phyloP scores from a whole-genome alignment of 2,113 vertebrate genomes.

The Lepisosteus osseus region DNA sequence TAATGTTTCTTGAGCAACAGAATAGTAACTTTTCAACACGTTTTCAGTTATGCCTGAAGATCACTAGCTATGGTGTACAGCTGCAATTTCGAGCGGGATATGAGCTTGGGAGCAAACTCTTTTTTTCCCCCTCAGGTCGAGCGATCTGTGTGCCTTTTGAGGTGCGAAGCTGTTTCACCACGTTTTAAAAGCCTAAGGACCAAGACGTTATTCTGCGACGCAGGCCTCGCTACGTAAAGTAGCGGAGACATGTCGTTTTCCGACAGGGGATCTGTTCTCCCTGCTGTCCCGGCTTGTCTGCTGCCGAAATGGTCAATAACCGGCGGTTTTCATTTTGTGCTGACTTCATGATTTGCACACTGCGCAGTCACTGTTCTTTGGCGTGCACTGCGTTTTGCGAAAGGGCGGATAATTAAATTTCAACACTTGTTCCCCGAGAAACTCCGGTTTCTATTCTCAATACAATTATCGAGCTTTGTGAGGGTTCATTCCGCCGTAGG shows the following conservation, averaged over 20 bases:
- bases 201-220: too few species aligned
- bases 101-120: too few species aligned
- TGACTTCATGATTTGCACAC: slow-evolving; percentile 57
- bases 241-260: slow-evolving; percentile 41
- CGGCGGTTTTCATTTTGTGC: slow-evolving; percentile 47
- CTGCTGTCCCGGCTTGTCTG: slow-evolving; percentile 34
- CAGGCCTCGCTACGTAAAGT: neutral
- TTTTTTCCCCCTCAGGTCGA: too few species aligned
- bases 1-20: too few species aligned
- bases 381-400: slow-evolving; percentile 56
- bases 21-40: too few species aligned
- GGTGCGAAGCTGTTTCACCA: too few species aligned
- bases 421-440: slow-evolving; percentile 61
- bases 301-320: slow-evolving; percentile 41
- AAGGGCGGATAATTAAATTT: slow-evolving; percentile 69
- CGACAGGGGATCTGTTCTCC: slow-evolving; percentile 31
- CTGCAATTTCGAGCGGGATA: too few species aligned
- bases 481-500: slow-evolving; percentile 57
- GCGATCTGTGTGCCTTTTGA: too few species aligned
- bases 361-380: slow-evolving; percentile 35
- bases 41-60: too few species aligned
- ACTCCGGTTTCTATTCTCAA: slow-evolving; percentile 52
- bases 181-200: too few species aligned
- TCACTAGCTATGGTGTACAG: too few species aligned
- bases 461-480: slow-evolving; percentile 57